phyloP scores from a whole-genome alignment of 2,888 invertebrate genomes.

The Apantesis nais region DNA sequence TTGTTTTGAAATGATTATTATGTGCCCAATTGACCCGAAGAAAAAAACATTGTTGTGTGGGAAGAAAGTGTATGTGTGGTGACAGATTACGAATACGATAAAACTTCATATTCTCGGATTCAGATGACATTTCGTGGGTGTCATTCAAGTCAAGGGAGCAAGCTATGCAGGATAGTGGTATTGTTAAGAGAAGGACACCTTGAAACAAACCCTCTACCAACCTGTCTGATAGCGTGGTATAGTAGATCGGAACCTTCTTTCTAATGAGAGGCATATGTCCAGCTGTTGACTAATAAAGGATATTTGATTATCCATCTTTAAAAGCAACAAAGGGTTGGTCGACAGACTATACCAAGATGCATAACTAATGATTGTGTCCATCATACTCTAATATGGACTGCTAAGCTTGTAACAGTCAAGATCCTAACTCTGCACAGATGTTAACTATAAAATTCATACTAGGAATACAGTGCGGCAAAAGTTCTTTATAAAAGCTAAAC shows the following conservation, averaged over 20 bases:
- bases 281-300: no score
- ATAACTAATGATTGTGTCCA: background rate
- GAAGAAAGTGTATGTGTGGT: background rate
- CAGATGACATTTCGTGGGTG: no score
- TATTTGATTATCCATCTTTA: no score
- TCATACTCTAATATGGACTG: background rate
- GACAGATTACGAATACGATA: no score
- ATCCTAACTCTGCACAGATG: background rate
- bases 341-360: background rate
- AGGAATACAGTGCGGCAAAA: slow-evolving; percentile 14
- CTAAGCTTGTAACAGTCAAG: background rate
- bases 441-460: background rate
- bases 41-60: background rate
- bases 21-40: background rate
- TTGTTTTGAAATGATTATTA: slow-evolving; percentile 1
- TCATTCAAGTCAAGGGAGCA: no score
- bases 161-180: no score
- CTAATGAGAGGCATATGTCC: no score
- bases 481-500: slow-evolving; percentile 12
- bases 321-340: background rate
- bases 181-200: no score
- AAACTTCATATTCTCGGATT: no score
- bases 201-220: no score
- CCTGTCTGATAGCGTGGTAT: no score
- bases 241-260: no score